A percentile compares a stretch with the other conserved stretches of the same genome.
Conservation (phyloP, 2,888 invertebrate genomes). For the Platycheirus albimanus region DNA sequence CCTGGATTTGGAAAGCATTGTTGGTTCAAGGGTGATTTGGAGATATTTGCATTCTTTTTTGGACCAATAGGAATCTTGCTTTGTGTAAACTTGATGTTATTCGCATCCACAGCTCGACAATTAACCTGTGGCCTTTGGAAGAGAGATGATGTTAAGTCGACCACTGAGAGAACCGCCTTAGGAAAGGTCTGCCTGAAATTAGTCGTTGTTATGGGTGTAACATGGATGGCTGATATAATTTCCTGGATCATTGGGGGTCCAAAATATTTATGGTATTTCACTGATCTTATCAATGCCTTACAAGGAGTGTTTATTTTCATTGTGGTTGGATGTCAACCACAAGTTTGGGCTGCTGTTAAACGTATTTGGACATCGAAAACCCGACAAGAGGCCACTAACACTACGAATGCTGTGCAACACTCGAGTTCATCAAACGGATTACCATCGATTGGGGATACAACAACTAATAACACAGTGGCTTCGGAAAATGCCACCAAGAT, state of each 20-base stretch:
- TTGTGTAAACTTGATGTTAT: conserved; percentile 90
- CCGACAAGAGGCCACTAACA: conserved; percentile 84
- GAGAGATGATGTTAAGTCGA: conserved; percentile 93
- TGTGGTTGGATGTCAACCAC: conserved; percentile 94
- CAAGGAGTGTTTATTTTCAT: conserved; percentile 95
- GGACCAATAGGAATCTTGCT: conserved; percentile 92
- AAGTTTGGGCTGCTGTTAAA: conserved; percentile 88
- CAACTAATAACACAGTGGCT: conserved; percentile 64
- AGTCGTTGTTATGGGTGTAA: conserved; percentile 91
- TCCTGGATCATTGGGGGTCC: conserved; percentile 93
- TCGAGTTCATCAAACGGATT: conserved; percentile 91
- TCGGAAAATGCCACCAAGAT: conserved; percentile 80
- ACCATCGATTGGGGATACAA: conserved; percentile 86
- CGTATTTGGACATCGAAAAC: conserved; percentile 86
- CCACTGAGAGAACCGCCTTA: conserved; percentile 90
- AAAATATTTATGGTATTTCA: conserved; percentile 91
- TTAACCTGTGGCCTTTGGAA: conserved; percentile 94
- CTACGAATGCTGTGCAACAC: conserved; percentile 87
- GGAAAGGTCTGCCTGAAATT: conserved; percentile 93
- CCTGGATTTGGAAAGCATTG: conserved; percentile 92
- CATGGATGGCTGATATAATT: conserved; percentile 91
- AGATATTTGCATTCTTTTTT: conserved; percentile 92
- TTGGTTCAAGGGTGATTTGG: conserved; percentile 92
- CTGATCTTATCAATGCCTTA: conserved; percentile 92
- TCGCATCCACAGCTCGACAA: conserved; percentile 91